Evolutionary conservation across 2,888 invertebrate genomes (phyloP).

Genomic region (Ichneumoninae sp.): DNA sequence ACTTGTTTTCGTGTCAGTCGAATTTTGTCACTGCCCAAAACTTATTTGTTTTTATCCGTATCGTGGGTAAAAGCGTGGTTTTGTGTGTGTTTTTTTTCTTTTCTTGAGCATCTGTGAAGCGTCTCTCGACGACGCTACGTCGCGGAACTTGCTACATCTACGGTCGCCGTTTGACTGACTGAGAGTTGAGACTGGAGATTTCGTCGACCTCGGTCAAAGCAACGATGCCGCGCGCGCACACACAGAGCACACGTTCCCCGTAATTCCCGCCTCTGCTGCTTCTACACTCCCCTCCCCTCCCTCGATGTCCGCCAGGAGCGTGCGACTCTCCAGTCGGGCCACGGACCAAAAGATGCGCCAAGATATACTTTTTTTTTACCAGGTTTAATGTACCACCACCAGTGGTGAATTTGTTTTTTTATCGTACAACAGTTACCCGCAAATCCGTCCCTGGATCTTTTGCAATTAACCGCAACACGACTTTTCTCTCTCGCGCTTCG

Average conservation of each 20-base stretch:
- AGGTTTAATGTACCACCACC: neutral
- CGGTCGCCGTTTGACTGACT: slow-evolving; percentile 77
- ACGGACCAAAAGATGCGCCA: slow-evolving; percentile 37
- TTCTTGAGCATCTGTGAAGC: slow-evolving; percentile 1
- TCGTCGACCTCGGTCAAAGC: slow-evolving; percentile 76
- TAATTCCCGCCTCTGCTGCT: slow-evolving; percentile 69
- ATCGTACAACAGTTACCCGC: neutral
- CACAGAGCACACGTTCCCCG: slow-evolving; percentile 65
- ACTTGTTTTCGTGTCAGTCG: neutral
- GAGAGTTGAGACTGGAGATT: slow-evolving; percentile 69
- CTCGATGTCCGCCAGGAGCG: slow-evolving; percentile 45
- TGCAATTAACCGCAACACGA: neutral
- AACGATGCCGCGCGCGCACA: slow-evolving; percentile 74
- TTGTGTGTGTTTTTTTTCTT: neutral
- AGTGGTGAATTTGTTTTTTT: neutral
- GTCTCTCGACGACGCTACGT: slow-evolving; percentile 38
- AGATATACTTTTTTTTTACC: neutral
- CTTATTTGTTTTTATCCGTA: neutral
- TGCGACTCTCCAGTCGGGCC: slow-evolving; percentile 32
- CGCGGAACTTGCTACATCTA: slow-evolving; percentile 67
- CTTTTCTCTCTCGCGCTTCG: neutral
- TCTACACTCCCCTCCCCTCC: slow-evolving; percentile 42
- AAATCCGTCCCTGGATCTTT: neutral
- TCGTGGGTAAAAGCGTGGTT: neutral
- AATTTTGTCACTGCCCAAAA: neutral